Conservation (phyloP, 2,888 invertebrate genomes). For the Drosophila meridionalis region DNA sequence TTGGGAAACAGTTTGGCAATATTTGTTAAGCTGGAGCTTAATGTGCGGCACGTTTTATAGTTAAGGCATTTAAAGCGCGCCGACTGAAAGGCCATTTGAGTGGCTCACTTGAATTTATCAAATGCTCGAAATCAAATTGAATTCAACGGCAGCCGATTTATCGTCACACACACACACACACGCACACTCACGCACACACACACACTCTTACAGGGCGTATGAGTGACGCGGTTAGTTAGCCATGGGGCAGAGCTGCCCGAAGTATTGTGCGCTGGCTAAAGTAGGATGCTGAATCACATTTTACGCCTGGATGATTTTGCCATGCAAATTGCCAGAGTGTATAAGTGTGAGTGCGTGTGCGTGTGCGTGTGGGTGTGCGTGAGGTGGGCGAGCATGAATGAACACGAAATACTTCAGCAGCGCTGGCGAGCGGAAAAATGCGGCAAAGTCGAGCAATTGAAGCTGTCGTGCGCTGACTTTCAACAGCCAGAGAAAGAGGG, state of each 20-base stretch:
- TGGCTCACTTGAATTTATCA: conserved; percentile 24
- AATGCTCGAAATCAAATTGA: conserved; percentile 30
- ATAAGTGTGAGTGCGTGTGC: conserved; percentile 17
- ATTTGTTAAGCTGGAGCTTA: conserved; percentile 3
- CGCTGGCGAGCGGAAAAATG: conserved; percentile 10
- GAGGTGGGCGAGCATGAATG: background rate
- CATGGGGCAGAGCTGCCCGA: background rate
- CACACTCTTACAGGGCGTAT: conserved; percentile 17
- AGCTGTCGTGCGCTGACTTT: conserved; percentile 10
- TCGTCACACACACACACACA: conserved; percentile 3
- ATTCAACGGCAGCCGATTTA: conserved; percentile 30
- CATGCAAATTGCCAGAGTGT: conserved; percentile 46
- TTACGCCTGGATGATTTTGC: conserved; percentile 24
- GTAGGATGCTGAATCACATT: conserved; percentile 21
- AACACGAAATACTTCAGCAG: conserved; percentile 2
- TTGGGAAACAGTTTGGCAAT: conserved; percentile 1
- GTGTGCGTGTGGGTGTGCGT: background rate
- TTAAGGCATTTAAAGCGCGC: conserved; percentile 11
- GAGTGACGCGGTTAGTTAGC: conserved; percentile 26
- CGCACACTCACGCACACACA: background rate
- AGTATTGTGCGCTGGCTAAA: background rate
- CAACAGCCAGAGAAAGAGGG: background rate
- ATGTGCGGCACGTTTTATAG: conserved; percentile 2
- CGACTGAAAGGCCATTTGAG: conserved; percentile 21
- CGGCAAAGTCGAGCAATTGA: conserved; percentile 19